These are phyloP conservation scores for Trachurus trachurus DNA, from an alignment of 2,797 vertebrate genomes.

Conservation along the genomic window DNA sequence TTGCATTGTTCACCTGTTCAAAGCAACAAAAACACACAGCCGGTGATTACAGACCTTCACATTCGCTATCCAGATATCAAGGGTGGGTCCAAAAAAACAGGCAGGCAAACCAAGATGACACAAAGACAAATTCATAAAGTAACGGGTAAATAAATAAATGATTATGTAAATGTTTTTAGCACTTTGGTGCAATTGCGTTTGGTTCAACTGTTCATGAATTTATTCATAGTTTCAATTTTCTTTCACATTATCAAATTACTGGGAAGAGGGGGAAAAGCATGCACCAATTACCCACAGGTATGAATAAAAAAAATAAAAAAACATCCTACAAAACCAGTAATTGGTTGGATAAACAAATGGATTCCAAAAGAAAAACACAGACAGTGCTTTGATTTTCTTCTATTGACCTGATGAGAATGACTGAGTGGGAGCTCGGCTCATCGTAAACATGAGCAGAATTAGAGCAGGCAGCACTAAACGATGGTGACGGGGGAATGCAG, in stretches of 20 bases:
- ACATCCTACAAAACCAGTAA: constrained; percentile 61
- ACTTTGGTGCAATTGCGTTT: constrained; percentile 51
- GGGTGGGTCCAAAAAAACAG: background rate
- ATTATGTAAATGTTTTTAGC: constrained; percentile 59
- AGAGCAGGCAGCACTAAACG: constrained; percentile 70
- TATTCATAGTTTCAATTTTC: constrained; percentile 62
- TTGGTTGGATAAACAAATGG: constrained; percentile 70
- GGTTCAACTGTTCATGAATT: constrained; percentile 58
- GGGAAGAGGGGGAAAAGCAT: constrained; percentile 58
- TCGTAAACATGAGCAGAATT: constrained; percentile 52
- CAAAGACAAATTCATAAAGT: constrained; percentile 34
- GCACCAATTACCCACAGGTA: constrained; percentile 75
- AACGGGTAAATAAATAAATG: constrained; percentile 43
- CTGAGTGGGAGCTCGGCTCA: constrained; percentile 46
- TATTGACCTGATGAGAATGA: constrained; percentile 71
- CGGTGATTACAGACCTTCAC: constrained; percentile 12
- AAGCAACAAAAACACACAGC: constrained; percentile 27
- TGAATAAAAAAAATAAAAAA: constrained; percentile 46
- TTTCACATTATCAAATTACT: constrained; percentile 65
- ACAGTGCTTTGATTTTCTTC: constrained; percentile 68
- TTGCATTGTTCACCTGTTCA: constrained; percentile 96
- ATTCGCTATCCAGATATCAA: background rate
- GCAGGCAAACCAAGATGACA: constrained; percentile 53
- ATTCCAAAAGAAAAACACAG: constrained; percentile 67
- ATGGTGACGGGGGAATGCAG: constrained; percentile 59